Conservation (phyloP, 1,140 invertebrate species). For the Leucophenga varia region DNA sequence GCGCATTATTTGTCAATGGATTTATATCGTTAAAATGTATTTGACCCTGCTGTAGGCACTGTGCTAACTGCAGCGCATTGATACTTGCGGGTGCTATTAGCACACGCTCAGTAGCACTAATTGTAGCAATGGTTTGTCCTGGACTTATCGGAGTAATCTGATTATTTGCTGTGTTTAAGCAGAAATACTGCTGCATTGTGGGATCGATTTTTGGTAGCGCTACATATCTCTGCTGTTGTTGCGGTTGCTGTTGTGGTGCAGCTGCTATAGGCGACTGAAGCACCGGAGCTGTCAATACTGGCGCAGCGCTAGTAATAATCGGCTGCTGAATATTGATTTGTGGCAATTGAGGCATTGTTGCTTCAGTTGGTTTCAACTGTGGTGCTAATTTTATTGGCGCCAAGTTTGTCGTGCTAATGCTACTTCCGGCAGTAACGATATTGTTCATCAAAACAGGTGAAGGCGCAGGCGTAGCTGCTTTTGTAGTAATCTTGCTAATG, state of each 20-base stretch:
- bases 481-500: not conserved
- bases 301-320: no score
- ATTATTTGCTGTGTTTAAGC: slow-evolving; percentile 50
- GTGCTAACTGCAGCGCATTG: slow-evolving; percentile 53
- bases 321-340: slow-evolving; percentile 23
- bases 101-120: slow-evolving; percentile 49
- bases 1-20: slow-evolving; percentile 20
- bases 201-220: slow-evolving; percentile 52
- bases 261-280: slow-evolving; percentile 4
- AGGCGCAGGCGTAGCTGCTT: slow-evolving; percentile 1
- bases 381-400: slow-evolving; percentile 17
- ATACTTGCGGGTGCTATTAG: slow-evolving; percentile 53
- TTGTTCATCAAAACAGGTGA: no score
- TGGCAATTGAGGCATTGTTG: slow-evolving; percentile 23
- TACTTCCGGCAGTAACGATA: not conserved
- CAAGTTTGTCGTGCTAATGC: slow-evolving; percentile 4
- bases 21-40: slow-evolving; percentile 55
- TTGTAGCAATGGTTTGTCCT: slow-evolving; percentile 46
- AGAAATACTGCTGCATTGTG: slow-evolving; percentile 50
- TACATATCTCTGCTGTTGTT: slow-evolving; percentile 40
- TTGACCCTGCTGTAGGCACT: slow-evolving; percentile 51
- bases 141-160: slow-evolving; percentile 54
- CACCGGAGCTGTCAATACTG: slow-evolving; percentile 10
- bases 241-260: slow-evolving; percentile 15
- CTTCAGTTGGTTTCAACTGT: slow-evolving; percentile 32